Evolutionary conservation across 2,888 invertebrate genomes (phyloP).

Genomic region (Lasioglossum vierecki): DNA sequence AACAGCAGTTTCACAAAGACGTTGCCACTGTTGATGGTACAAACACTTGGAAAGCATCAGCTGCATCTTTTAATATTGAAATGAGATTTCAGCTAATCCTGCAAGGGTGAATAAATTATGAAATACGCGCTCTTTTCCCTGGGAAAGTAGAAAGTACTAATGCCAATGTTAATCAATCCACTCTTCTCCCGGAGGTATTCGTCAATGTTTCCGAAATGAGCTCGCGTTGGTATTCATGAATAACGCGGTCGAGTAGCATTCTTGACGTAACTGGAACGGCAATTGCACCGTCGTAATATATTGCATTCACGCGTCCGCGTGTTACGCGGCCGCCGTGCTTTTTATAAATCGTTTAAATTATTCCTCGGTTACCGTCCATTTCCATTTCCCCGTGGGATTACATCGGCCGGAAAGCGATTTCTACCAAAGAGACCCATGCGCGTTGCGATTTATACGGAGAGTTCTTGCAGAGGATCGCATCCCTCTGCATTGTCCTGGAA

Average conservation of each 20-base stretch:
- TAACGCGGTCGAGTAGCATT: constrained; percentile 66
- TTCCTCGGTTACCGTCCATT: constrained; percentile 18
- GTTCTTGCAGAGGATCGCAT: neutral
- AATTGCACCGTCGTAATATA: constrained; percentile 64
- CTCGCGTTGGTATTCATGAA: constrained; percentile 65
- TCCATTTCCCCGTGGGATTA: constrained; percentile 16
- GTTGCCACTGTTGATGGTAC: neutral
- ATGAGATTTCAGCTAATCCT: neutral
- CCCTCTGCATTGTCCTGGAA: neutral
- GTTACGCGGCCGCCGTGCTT: constrained; percentile 46
- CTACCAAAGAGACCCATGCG: neutral
- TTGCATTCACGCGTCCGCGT: constrained; percentile 55
- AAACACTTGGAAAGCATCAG: neutral
- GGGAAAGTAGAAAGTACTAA: neutral
- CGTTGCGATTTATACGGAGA: neutral
- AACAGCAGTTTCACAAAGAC: neutral
- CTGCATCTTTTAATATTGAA: neutral
- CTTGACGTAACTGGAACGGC: constrained; percentile 67
- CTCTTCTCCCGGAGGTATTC: constrained; percentile 51
- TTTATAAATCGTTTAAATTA: constrained; percentile 49
- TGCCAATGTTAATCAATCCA: constrained; percentile 5
- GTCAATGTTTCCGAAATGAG: constrained; percentile 67
- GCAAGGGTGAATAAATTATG: neutral
- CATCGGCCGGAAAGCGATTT: constrained; percentile 3
- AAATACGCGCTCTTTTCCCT: neutral